phyloP scores from a whole-genome alignment of 2,113 vertebrate genomes.

The Aptenodytes forsteri region DNA sequence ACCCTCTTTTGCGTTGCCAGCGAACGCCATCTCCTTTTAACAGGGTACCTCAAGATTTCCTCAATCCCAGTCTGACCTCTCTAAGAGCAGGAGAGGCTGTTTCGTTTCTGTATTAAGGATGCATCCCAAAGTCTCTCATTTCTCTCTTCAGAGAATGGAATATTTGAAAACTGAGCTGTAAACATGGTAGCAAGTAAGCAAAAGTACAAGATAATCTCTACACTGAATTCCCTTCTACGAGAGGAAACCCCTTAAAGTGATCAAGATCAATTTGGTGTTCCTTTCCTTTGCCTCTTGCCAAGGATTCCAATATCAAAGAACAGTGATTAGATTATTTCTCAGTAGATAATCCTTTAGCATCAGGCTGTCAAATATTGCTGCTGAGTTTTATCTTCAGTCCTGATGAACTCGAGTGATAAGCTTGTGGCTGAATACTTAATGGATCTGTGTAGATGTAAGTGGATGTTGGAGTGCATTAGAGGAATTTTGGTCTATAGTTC shows the following conservation, averaged over 20 bases:
- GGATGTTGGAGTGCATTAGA: background rate
- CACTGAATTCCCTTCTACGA: background rate
- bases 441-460: background rate
- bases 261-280: background rate
- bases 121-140: background rate
- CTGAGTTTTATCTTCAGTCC: conserved; percentile 27
- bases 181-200: background rate
- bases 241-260: conserved; percentile 1
- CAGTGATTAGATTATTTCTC: conserved; percentile 22
- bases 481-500: background rate
- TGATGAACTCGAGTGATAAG: conserved; percentile 1
- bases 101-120: background rate
- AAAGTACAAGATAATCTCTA: background rate
- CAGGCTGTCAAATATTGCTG: conserved; percentile 11
- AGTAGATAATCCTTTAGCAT: conserved; percentile 22
- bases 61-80: background rate
- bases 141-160: background rate
- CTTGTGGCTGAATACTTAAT: conserved; percentile 46
- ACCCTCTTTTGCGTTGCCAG: background rate
- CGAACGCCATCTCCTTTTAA: background rate
- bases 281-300: conserved; percentile 21
- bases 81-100: background rate
- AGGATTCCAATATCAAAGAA: conserved; percentile 13
- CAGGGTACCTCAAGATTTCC: background rate
- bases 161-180: background rate